Evolutionary conservation across 2,888 invertebrate species (phyloP).

Genomic region (Drosophila histrio): DNA sequence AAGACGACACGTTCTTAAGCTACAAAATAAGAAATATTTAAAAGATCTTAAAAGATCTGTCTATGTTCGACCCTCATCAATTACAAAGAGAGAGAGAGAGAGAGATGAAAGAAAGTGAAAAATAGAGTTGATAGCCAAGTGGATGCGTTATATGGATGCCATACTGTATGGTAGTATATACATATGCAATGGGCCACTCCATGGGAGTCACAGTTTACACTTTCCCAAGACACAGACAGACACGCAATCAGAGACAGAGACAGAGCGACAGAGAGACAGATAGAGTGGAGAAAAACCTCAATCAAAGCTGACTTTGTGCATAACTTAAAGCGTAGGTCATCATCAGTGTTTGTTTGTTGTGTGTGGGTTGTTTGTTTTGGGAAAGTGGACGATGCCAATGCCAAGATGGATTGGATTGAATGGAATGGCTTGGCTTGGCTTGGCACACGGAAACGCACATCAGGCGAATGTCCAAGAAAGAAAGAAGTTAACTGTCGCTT

Average conservation of each 20-base stretch:
- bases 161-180: background rate
- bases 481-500: constrained; percentile 77
- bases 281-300: constrained; percentile 64
- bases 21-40: constrained; percentile 20
- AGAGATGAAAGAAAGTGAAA: constrained; percentile 72
- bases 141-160: constrained; percentile 24
- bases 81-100: constrained; percentile 36
- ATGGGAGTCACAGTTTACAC: constrained; percentile 75
- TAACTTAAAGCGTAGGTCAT: constrained; percentile 76
- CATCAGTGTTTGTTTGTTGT: constrained; percentile 42
- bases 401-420: constrained; percentile 54
- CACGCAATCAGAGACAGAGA: constrained; percentile 49
- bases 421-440: constrained; percentile 9
- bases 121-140: constrained; percentile 46
- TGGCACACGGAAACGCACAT: constrained; percentile 75
- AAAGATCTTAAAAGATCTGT: constrained; percentile 49
- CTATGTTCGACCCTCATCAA: constrained; percentile 62
- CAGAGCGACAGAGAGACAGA: background rate
- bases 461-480: constrained; percentile 56
- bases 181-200: constrained; percentile 45
- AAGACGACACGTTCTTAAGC: constrained; percentile 52
- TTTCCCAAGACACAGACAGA: constrained; percentile 59
- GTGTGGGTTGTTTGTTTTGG: constrained; percentile 73
- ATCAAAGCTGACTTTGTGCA: constrained; percentile 70
- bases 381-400: constrained; percentile 69